These are phyloP conservation scores for Stegophylla sp. DNA, from an alignment of 2,888 invertebrate species.

Conservation along the genomic window DNA sequence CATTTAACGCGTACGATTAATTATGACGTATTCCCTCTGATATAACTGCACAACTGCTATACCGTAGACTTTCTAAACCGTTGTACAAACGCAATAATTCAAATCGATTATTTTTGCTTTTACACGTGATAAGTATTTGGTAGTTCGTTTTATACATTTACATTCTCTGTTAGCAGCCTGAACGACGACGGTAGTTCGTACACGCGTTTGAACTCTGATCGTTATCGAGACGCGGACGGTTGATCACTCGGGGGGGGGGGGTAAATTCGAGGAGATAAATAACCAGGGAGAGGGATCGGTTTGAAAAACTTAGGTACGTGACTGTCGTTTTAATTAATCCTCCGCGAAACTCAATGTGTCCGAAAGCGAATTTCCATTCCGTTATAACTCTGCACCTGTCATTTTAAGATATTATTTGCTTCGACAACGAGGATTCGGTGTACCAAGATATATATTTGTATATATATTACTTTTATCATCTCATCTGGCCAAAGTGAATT, in stretches of 20 bases:
- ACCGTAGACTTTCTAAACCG: neutral
- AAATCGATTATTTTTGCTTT: neutral
- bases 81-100: neutral
- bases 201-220: conserved; percentile 10
- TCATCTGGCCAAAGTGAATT: neutral
- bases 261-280: conserved; percentile 15
- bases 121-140: neutral
- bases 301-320: conserved; percentile 36
- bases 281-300: neutral
- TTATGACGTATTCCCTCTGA: conserved; percentile 14
- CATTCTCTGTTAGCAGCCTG: neutral
- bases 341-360: neutral
- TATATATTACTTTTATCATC: no score
- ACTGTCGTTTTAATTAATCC: conserved; percentile 37
- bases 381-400: neutral
- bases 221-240: neutral
- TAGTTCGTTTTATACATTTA: neutral
- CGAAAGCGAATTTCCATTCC: conserved; percentile 20
- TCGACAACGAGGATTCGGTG: neutral
- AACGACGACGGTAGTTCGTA: no score
- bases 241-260: no score
- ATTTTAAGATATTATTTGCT: conserved; percentile 34
- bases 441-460: neutral
- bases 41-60: neutral
- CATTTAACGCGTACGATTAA: conserved; percentile 7